phyloP scores from a whole-genome alignment of 2,888 invertebrate genomes.

The Anodontia alba region DNA sequence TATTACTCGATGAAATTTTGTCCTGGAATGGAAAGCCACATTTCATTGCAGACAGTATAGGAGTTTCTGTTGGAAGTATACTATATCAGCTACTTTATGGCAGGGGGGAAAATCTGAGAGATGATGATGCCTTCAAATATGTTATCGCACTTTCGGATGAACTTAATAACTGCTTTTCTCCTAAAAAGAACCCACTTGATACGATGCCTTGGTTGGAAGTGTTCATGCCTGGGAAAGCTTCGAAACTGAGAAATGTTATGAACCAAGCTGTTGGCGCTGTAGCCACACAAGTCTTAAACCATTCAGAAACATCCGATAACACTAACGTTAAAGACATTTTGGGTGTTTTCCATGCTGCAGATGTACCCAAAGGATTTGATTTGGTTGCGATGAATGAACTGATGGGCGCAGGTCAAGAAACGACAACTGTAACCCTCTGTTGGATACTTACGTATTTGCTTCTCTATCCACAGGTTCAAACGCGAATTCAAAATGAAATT shows the following conservation, averaged over 20 bases:
- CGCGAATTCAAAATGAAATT: slow-evolving; percentile 66
- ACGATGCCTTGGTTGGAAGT: slow-evolving; percentile 63
- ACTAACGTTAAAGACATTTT: slow-evolving; percentile 55
- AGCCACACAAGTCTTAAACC: slow-evolving; percentile 1
- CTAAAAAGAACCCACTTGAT: slow-evolving; percentile 60
- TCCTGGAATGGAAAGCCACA: not conserved
- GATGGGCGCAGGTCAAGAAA: slow-evolving; percentile 68
- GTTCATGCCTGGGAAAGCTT: slow-evolving; percentile 49
- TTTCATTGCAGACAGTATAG: slow-evolving; percentile 24
- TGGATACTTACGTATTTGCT: slow-evolving; percentile 23
- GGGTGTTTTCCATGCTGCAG: slow-evolving; percentile 63
- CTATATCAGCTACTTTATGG: slow-evolving; percentile 60
- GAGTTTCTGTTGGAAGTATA: slow-evolving; percentile 32
- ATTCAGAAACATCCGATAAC: not conserved
- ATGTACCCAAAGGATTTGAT: not conserved
- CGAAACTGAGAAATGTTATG: slow-evolving; percentile 34
- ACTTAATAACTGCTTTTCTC: slow-evolving; percentile 32
- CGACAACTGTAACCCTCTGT: slow-evolving; percentile 42
- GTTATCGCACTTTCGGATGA: not conserved
- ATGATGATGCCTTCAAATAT: not conserved
- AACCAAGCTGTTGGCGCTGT: not conserved
- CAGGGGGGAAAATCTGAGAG: slow-evolving; percentile 33
- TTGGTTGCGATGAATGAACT: slow-evolving; percentile 46
- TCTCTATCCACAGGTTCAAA: slow-evolving; percentile 59
- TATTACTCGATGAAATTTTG: slow-evolving; percentile 3